These are phyloP conservation scores for Polietes domitor DNA, from an alignment of 2,888 invertebrate genomes.

Conservation along the genomic window DNA sequence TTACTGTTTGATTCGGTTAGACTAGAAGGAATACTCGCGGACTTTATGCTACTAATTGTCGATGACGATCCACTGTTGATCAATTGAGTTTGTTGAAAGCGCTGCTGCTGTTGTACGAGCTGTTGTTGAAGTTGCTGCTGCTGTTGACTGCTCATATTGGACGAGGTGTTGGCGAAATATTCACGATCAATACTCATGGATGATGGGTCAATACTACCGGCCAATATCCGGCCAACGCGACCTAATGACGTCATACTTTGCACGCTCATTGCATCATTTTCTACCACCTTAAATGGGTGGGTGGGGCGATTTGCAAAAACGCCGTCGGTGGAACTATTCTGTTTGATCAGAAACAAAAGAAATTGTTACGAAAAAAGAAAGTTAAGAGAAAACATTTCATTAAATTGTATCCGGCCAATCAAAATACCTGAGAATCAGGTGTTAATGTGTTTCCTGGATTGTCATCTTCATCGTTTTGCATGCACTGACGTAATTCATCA, in stretches of 20 bases:
- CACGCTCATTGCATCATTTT: slow-evolving; percentile 92
- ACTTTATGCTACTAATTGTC: slow-evolving; percentile 50
- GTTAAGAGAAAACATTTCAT: slow-evolving; percentile 33
- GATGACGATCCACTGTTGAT: slow-evolving; percentile 48
- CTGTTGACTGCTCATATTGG: slow-evolving; percentile 72
- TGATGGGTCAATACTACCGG: slow-evolving; percentile 85
- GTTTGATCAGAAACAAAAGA: slow-evolving; percentile 54
- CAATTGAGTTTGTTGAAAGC: slow-evolving; percentile 54
- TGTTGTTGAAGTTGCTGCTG: slow-evolving; percentile 69
- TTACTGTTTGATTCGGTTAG: slow-evolving; percentile 64
- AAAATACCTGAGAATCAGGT: slow-evolving; percentile 86
- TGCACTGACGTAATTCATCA: slow-evolving; percentile 91
- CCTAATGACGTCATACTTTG: slow-evolving; percentile 95
- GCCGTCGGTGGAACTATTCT: slow-evolving; percentile 87
- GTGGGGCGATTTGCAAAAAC: slow-evolving; percentile 86
- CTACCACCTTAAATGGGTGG: slow-evolving; percentile 92
- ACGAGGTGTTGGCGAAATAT: slow-evolving; percentile 75
- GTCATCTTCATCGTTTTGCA: slow-evolving; percentile 94
- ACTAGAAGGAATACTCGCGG: slow-evolving; percentile 55
- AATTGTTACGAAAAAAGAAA: slow-evolving; percentile 5
- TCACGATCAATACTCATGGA: slow-evolving; percentile 80
- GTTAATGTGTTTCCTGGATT: slow-evolving; percentile 86
- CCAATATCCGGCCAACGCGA: slow-evolving; percentile 89
- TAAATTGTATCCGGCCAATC: background rate
- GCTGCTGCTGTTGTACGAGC: slow-evolving; percentile 69